Evolutionary conservation across 2,888 invertebrate genomes (phyloP).

Genomic region (Orchesellides sinensis): DNA sequence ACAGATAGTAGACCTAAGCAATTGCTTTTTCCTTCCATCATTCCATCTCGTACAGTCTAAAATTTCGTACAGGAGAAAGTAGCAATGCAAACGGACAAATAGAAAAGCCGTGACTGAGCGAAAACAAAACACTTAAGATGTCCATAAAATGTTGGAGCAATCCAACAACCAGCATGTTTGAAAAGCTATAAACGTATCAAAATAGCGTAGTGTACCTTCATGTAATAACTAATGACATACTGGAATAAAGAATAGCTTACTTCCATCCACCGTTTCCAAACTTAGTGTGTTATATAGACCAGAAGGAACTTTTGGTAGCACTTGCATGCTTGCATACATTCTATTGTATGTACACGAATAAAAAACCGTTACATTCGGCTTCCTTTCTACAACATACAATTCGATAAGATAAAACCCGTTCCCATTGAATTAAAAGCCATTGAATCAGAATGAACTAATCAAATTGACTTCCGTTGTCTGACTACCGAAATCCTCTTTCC

Average conservation of each 20-base stretch:
- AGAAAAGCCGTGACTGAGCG: background rate
- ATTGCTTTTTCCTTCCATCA: background rate
- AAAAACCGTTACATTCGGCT: too few species aligned
- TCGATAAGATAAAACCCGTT: constrained; percentile 24
- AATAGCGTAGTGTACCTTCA: background rate
- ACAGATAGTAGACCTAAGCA: too few species aligned
- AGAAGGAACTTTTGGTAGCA: too few species aligned
- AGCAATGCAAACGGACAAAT: background rate
- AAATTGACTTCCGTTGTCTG: constrained; percentile 63
- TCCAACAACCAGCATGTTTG: constrained; percentile 11
- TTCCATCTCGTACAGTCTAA: too few species aligned
- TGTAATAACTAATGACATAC: background rate
- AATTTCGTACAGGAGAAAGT: too few species aligned
- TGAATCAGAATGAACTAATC: constrained; percentile 67
- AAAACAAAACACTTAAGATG: background rate
- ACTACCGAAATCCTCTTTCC: constrained; percentile 4
- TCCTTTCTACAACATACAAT: background rate
- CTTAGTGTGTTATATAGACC: too few species aligned
- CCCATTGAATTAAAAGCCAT: constrained; percentile 50
- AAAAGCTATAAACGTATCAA: background rate
- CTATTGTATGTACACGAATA: too few species aligned
- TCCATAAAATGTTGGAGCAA: background rate
- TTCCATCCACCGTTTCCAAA: too few species aligned
- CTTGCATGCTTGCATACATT: too few species aligned
- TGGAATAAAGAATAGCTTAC: too few species aligned